Evolutionary conservation across 2,888 invertebrate species (phyloP).

Genomic region (Schizaphis graminum): DNA sequence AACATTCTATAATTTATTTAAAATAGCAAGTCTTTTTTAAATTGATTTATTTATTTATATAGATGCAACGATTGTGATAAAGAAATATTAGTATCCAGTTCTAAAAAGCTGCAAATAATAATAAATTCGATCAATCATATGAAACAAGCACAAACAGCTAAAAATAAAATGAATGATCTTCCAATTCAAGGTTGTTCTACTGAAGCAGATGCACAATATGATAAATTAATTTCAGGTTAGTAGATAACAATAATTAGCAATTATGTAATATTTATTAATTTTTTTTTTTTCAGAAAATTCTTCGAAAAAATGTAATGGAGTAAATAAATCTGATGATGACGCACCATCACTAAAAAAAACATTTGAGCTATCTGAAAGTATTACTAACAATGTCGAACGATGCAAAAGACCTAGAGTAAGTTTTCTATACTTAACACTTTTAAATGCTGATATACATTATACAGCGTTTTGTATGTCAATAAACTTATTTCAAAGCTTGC

Average conservation of each 20-base stretch:
- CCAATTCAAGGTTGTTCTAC: slow-evolving; percentile 53
- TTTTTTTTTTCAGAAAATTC: slow-evolving; percentile 32
- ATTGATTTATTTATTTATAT: slow-evolving; percentile 63
- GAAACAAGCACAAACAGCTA: slow-evolving; percentile 54
- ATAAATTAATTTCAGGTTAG: slow-evolving; percentile 32
- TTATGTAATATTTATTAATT: background rate
- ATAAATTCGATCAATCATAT: slow-evolving; percentile 78
- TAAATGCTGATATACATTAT: background rate
- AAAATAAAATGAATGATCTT: slow-evolving; percentile 61
- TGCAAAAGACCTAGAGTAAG: slow-evolving; percentile 60
- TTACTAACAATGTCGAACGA: slow-evolving; percentile 34
- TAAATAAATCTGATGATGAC: slow-evolving; percentile 49
- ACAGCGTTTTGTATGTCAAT: background rate
- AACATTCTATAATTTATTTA: background rate
- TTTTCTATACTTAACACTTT: background rate
- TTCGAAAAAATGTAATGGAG: slow-evolving; percentile 50
- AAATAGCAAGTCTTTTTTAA: background rate
- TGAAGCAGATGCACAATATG: slow-evolving; percentile 55
- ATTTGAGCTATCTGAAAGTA: slow-evolving; percentile 32
- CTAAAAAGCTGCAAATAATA: slow-evolving; percentile 81
- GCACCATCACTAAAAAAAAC: slow-evolving; percentile 49
- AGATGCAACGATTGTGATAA: slow-evolving; percentile 83
- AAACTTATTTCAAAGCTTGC: background rate
- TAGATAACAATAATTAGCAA: background rate
- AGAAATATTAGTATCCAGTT: slow-evolving; percentile 73